A percentile compares a stretch with the other conserved stretches of the same genome.
These are phyloP conservation scores for Chrysopilus asiliformis DNA, from an alignment of 2,888 invertebrate species.

Conservation along the genomic window DNA sequence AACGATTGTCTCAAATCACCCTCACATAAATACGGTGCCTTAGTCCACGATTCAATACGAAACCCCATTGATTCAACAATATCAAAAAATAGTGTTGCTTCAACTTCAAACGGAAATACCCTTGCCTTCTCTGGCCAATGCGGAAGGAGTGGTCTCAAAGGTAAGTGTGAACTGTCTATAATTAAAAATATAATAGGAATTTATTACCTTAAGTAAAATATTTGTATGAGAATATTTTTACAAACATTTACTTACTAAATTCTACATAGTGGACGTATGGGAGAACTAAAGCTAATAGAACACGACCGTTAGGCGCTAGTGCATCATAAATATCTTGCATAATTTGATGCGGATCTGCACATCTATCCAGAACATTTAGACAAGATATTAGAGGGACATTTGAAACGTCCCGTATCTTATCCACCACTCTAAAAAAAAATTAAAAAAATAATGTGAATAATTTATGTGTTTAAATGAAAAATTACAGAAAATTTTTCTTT, in stretches of 20 bases:
- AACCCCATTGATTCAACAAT: slow-evolving; percentile 48
- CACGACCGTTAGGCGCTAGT: slow-evolving; percentile 57
- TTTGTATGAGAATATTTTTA: not conserved
- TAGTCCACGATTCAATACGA: slow-evolving; percentile 68
- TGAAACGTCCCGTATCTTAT: slow-evolving; percentile 26
- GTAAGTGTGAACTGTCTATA: slow-evolving; percentile 48
- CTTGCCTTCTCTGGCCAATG: slow-evolving; percentile 54
- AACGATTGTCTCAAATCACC: slow-evolving; percentile 85
- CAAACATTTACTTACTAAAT: slow-evolving; percentile 44
- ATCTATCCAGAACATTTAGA: slow-evolving; percentile 88
- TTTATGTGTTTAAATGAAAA: no score
- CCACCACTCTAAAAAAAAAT: slow-evolving; percentile 26
- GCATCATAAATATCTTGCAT: slow-evolving; percentile 58
- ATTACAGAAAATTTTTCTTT: slow-evolving; percentile 63
- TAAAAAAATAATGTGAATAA: not conserved
- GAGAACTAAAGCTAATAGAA: slow-evolving; percentile 81
- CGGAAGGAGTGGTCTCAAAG: slow-evolving; percentile 29
- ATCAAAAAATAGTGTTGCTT: slow-evolving; percentile 57
- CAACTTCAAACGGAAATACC: slow-evolving; percentile 55
- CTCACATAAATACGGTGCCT: slow-evolving; percentile 92
- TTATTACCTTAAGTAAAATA: no score
- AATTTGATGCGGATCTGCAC: slow-evolving; percentile 69
- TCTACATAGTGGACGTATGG: slow-evolving; percentile 94
- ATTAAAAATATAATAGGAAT: no score
- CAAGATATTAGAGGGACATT: slow-evolving; percentile 42